Evolutionary conservation across 2,113 vertebrate genomes (phyloP).

Genomic region (Acanthisitta chloris): DNA sequence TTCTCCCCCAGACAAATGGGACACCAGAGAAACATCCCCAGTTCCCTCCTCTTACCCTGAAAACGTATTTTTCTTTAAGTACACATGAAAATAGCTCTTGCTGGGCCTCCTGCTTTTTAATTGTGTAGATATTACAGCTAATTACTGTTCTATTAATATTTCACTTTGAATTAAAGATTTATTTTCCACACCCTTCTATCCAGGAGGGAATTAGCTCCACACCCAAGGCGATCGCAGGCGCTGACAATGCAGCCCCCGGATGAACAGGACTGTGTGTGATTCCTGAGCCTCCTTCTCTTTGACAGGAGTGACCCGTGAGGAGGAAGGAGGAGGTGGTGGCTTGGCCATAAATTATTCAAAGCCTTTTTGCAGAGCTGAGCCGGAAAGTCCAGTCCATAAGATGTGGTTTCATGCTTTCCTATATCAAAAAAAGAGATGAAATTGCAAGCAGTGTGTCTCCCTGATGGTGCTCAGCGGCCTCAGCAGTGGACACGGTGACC

Average conservation of each 20-base stretch:
- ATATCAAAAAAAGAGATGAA: neutral
- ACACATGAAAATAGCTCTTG: neutral
- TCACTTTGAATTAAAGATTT: constrained; percentile 73
- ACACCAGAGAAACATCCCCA: neutral
- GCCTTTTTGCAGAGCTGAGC: neutral
- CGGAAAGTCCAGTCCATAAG: neutral
- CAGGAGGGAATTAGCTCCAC: constrained; percentile 50
- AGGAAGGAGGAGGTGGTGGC: neutral
- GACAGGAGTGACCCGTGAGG: neutral
- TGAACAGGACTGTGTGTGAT: neutral
- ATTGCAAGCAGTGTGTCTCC: neutral
- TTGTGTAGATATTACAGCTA: constrained; percentile 48
- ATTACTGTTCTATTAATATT: constrained; percentile 73
- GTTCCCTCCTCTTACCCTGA: neutral
- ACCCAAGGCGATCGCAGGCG: constrained; percentile 19
- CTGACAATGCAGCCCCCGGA: neutral
- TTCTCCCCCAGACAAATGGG: neutral
- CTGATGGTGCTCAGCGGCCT: neutral
- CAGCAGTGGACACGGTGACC: constrained; percentile 2
- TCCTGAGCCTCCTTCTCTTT: neutral
- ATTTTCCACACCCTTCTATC: neutral
- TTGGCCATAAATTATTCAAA: constrained; percentile 42
- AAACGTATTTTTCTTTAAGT: neutral
- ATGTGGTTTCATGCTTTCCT: constrained; percentile 19
- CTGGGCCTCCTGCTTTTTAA: neutral